Conservation (phyloP, 2,888 invertebrate genomes). For the Electrophaes corylata region DNA sequence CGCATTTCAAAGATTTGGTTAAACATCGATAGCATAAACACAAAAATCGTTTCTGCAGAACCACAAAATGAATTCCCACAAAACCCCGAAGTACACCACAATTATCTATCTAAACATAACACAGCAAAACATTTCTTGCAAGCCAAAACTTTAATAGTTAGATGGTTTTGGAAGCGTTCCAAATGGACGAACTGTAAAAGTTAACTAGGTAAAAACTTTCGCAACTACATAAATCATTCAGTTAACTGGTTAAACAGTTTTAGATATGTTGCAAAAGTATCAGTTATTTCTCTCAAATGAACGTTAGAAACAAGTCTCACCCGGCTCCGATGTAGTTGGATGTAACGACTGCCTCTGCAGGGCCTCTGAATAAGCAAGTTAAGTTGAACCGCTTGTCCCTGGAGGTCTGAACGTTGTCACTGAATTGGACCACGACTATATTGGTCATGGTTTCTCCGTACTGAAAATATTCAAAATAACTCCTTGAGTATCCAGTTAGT, state of each 20-base stretch:
- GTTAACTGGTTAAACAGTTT: conserved; percentile 25
- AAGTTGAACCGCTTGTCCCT: conserved; percentile 95
- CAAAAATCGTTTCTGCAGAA: conserved; percentile 39
- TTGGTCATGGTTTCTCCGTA: conserved; percentile 97
- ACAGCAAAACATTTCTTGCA: conserved; percentile 44
- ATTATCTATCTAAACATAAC: conserved; percentile 43
- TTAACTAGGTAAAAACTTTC: conserved; percentile 32
- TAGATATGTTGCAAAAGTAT: conserved; percentile 8
- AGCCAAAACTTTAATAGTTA: conserved; percentile 38
- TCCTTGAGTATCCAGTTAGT: background rate
- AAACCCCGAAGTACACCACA: conserved; percentile 48
- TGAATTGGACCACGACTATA: conserved; percentile 96
- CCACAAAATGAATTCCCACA: conserved; percentile 42
- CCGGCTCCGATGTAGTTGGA: conserved; percentile 96
- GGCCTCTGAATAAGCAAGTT: conserved; percentile 95
- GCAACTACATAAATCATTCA: conserved; percentile 33
- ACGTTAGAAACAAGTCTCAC: conserved; percentile 77
- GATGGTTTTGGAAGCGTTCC: conserved; percentile 45
- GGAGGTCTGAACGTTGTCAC: conserved; percentile 95
- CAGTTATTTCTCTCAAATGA: conserved; percentile 17
- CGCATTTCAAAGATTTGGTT: conserved; percentile 26
- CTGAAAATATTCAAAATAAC: conserved; percentile 63
- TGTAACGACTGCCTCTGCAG: conserved; percentile 96
- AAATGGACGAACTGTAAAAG: conserved; percentile 42
- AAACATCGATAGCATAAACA: conserved; percentile 42